A percentile compares a stretch with the other conserved stretches of the same genome.
phyloP scores from a whole-genome alignment of 2,113 vertebrate species.

The Pongo abelii region DNA sequence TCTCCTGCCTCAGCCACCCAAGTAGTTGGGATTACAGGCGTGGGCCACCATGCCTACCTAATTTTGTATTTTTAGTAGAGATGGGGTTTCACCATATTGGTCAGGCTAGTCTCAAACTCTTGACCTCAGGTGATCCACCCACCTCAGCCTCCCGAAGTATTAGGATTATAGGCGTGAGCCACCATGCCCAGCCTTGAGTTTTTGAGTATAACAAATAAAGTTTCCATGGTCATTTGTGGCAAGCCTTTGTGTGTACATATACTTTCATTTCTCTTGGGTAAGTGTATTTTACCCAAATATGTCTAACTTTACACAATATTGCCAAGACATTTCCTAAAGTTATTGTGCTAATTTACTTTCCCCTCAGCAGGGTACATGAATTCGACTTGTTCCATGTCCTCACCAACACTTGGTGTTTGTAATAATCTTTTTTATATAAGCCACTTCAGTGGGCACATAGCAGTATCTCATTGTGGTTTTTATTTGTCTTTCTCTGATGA shows the following conservation, averaged over 20 bases:
- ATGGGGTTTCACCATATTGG: too few relatives aligned
- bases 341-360: neutral
- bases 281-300: neutral
- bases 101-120: too few relatives aligned
- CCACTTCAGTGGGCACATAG: neutral
- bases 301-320: neutral
- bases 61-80: too few relatives aligned
- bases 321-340: neutral
- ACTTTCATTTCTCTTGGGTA: neutral
- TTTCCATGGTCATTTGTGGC: neutral
- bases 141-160: too few relatives aligned
- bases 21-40: too few relatives aligned
- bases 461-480: neutral
- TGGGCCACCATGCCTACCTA: too few relatives aligned
- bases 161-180: too few relatives aligned
- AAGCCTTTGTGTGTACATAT: neutral
- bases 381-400: neutral
- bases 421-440: neutral
- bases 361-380: neutral
- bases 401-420: neutral
- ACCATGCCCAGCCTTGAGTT: neutral
- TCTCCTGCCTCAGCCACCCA: too few relatives aligned
- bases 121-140: too few relatives aligned
- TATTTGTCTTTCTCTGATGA: neutral
- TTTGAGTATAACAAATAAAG: neutral